Conservation (phyloP, 2,888 invertebrate genomes). For the Drosophila percnosoma region DNA sequence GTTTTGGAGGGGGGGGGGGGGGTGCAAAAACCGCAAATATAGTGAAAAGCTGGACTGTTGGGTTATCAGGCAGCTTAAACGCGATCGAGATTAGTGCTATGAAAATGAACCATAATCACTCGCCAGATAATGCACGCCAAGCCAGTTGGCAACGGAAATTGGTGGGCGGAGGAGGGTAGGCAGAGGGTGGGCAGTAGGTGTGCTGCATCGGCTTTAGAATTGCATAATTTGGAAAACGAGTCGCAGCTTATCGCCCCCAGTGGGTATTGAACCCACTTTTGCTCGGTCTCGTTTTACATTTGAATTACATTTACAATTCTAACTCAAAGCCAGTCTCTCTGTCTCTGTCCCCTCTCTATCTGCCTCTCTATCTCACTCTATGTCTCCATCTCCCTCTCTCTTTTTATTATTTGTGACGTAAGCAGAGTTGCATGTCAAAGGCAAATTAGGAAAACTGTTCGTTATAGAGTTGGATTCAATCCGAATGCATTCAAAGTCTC, state of each 20-base stretch:
- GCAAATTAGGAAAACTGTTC: slow-evolving; percentile 62
- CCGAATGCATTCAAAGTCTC: slow-evolving; percentile 52
- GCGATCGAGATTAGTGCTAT: slow-evolving; percentile 20
- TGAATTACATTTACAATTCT: slow-evolving; percentile 37
- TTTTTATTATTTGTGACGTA: slow-evolving; percentile 48
- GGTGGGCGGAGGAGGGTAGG: neutral
- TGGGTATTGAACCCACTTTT: slow-evolving; percentile 53
- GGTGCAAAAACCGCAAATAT: neutral
- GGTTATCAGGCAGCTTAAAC: slow-evolving; percentile 10
- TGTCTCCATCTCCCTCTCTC: neutral
- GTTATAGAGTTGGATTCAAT: slow-evolving; percentile 44
- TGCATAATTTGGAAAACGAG: slow-evolving; percentile 46
- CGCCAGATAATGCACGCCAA: slow-evolving; percentile 31
- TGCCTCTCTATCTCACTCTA: neutral
- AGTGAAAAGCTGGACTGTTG: neutral
- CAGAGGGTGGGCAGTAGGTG: neutral
- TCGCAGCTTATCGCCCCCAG: slow-evolving; percentile 28
- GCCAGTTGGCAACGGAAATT: neutral
- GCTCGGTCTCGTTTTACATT: slow-evolving; percentile 33
- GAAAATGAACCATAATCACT: slow-evolving; percentile 31
- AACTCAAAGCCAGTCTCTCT: neutral
- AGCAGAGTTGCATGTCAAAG: slow-evolving; percentile 71
- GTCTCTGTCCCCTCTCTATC: neutral
- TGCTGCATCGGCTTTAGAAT: slow-evolving; percentile 19
- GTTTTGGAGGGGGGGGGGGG: neutral